Evolutionary conservation across 2,888 invertebrate species (phyloP).

Genomic region (Cerastis leucographa): DNA sequence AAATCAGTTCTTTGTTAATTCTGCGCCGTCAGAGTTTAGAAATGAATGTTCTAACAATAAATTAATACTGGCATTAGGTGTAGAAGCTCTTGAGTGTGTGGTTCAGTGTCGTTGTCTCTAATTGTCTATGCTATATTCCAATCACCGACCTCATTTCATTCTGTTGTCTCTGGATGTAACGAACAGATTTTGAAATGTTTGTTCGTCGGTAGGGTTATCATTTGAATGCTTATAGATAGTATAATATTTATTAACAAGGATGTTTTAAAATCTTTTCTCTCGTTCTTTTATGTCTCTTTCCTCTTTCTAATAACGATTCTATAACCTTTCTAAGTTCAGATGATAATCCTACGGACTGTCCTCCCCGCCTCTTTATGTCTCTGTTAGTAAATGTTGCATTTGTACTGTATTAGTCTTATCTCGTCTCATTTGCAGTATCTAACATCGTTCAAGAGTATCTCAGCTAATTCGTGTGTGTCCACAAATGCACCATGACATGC

Average conservation of each 20-base stretch:
- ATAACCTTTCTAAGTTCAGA: slow-evolving; percentile 28
- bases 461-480: slow-evolving; percentile 13
- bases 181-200: slow-evolving; percentile 43
- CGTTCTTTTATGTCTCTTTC: slow-evolving; percentile 16
- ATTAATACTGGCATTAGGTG: slow-evolving; percentile 77
- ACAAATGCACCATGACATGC: slow-evolving; percentile 65
- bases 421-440: slow-evolving; percentile 43
- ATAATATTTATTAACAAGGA: slow-evolving; percentile 7
- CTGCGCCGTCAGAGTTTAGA: slow-evolving; percentile 71
- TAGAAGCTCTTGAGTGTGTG: slow-evolving; percentile 88
- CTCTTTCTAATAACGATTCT: slow-evolving; percentile 20
- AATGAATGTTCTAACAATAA: slow-evolving; percentile 51
- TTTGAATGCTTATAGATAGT: slow-evolving; percentile 23
- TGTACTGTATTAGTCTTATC: slow-evolving; percentile 54
- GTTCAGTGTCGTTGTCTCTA: slow-evolving; percentile 89
- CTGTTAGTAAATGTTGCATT: slow-evolving; percentile 68
- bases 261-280: slow-evolving; percentile 16
- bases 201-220: slow-evolving; percentile 49
- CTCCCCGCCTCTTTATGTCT: slow-evolving; percentile 27
- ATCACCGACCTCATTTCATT: slow-evolving; percentile 57
- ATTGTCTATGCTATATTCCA: slow-evolving; percentile 75
- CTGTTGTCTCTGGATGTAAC: slow-evolving; percentile 43
- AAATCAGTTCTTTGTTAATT: slow-evolving; percentile 83
- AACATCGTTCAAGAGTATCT: slow-evolving; percentile 11
- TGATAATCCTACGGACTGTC: slow-evolving; percentile 50